phyloP scores from a whole-genome alignment of 2,888 invertebrate species.

The Cryptocephalus primarius region DNA sequence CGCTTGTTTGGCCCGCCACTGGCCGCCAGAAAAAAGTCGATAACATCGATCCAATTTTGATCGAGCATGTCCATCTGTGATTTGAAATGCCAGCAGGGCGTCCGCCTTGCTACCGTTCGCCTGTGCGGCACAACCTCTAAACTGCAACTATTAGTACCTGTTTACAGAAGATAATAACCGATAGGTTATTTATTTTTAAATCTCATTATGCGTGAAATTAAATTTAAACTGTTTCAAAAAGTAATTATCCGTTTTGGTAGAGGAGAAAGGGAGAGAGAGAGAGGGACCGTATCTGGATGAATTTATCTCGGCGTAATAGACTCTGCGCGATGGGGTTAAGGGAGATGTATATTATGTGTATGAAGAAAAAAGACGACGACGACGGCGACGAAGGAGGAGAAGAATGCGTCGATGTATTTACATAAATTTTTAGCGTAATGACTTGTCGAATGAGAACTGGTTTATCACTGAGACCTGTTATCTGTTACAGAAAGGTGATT shows the following conservation, averaged over 20 bases:
- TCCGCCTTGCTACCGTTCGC: not conserved
- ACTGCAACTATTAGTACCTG: conserved; percentile 14
- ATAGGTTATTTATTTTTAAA: conserved; percentile 21
- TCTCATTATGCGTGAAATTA: conserved; percentile 22
- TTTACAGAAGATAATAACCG: conserved; percentile 20
- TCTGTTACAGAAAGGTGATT: no score
- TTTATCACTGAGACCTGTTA: no score
- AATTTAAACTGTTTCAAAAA: conserved; percentile 19
- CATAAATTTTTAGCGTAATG: no score
- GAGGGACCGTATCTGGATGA: not conserved
- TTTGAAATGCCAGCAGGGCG: conserved; percentile 12
- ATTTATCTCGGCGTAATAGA: not conserved
- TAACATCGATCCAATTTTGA: conserved; percentile 1
- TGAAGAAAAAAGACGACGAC: no score
- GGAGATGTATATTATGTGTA: no score
- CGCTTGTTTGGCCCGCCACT: not conserved
- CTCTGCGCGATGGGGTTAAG: not conserved
- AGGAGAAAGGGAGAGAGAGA: no score
- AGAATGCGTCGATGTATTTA: no score
- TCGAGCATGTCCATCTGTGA: conserved; percentile 12
- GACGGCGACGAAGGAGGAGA: no score
- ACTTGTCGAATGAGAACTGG: no score
- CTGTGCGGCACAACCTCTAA: conserved; percentile 1
- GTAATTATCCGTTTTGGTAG: conserved; percentile 13
- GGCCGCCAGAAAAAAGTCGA: not conserved